These are phyloP conservation scores for Chloebia gouldiae DNA, from an alignment of 2,113 vertebrate species.

Conservation along the genomic window DNA sequence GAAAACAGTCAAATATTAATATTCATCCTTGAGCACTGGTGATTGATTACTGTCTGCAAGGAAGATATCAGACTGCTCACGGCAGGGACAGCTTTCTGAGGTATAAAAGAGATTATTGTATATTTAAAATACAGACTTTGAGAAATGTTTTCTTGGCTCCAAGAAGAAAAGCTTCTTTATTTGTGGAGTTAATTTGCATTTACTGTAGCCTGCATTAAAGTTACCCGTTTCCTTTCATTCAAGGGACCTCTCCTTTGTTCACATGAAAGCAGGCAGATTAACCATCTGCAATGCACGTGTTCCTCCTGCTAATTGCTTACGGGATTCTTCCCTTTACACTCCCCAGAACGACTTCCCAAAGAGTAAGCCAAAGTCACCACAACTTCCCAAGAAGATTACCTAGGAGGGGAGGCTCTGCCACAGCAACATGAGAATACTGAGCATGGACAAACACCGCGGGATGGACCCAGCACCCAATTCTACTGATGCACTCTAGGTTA, in stretches of 20 bases:
- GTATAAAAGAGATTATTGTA: conserved; percentile 54
- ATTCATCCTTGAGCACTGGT: conserved; percentile 22
- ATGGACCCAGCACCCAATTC: background rate
- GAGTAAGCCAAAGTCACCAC: conserved; percentile 38
- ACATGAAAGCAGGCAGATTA: conserved; percentile 66
- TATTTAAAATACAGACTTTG: conserved; percentile 56
- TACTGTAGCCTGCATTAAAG: conserved; percentile 68
- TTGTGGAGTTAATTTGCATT: conserved; percentile 68
- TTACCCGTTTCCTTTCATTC: conserved; percentile 64
- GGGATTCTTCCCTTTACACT: conserved; percentile 29
- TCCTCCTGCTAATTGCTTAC: conserved; percentile 58
- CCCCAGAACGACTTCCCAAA: conserved; percentile 42
- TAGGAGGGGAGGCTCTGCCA: background rate
- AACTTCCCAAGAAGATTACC: conserved; percentile 28
- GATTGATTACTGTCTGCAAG: conserved; percentile 45
- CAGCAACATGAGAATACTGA: background rate
- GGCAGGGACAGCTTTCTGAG: conserved; percentile 28
- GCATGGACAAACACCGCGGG: background rate
- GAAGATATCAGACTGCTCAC: conserved; percentile 32
- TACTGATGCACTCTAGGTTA: background rate
- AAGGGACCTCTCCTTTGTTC: conserved; percentile 69
- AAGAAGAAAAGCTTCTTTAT: conserved; percentile 66
- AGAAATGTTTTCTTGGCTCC: conserved; percentile 58
- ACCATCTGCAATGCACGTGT: conserved; percentile 69
- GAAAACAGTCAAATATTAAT: conserved; percentile 25